Conservation (phyloP, 1,140 invertebrate species). For the Brachionus angularis region DNA sequence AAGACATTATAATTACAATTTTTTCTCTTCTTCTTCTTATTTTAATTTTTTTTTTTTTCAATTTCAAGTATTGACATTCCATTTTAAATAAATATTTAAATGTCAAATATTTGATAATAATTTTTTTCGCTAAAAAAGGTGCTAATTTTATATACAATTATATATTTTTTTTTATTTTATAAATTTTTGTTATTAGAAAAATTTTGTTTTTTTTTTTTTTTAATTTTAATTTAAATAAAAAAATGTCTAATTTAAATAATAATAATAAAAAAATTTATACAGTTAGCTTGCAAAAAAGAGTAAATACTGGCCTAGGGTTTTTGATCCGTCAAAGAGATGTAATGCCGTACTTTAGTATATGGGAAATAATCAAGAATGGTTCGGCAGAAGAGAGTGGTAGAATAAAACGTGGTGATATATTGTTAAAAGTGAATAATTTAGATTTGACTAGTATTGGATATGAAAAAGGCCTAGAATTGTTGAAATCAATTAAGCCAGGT, state of each 20-base stretch:
- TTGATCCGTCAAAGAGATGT: constrained; percentile 36
- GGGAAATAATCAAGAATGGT: constrained; percentile 45
- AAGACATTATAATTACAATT: no score
- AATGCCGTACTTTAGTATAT: constrained; percentile 41
- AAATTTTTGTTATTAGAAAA: no score
- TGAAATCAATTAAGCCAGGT: constrained; percentile 44
- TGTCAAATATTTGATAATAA: no score
- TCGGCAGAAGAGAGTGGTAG: constrained; percentile 46
- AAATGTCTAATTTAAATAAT: no score
- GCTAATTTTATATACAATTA: no score
- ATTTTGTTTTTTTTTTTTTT: not conserved
- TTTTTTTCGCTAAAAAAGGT: no score
- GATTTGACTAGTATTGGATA: constrained; percentile 46
- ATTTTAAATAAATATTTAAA: no score
- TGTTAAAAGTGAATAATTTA: constrained; percentile 46
- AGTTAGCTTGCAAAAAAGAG: not conserved
- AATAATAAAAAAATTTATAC: constrained; percentile 43
- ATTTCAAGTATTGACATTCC: no score
- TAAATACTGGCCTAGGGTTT: constrained; percentile 45
- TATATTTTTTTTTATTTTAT: no score
- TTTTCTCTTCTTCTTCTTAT: no score
- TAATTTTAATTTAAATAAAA: constrained; percentile 3
- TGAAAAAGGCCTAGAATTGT: constrained; percentile 45
- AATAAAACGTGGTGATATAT: constrained; percentile 46
- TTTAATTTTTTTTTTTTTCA: no score